Evolutionary conservation across 2,113 vertebrate genomes (phyloP).

Genomic region (Ascaphus truei): DNA sequence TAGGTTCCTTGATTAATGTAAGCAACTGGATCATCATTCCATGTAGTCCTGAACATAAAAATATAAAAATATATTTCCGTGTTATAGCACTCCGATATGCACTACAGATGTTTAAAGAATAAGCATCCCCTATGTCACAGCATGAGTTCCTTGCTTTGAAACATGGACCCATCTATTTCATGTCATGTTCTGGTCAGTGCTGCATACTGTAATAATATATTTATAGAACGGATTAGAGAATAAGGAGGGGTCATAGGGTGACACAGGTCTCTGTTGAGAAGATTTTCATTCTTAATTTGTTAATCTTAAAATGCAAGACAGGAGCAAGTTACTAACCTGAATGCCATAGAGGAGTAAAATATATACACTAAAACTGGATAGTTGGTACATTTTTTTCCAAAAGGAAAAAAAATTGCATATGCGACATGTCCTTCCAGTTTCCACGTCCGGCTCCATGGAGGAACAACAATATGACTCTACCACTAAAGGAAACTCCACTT

Average conservation of each 20-base stretch:
- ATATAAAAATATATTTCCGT: too few relatives aligned
- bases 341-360: slow-evolving; percentile 16
- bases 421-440: slow-evolving; percentile 65
- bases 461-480: slow-evolving; percentile 74
- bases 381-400: slow-evolving; percentile 19
- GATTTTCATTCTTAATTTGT: slow-evolving; percentile 49
- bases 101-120: too few relatives aligned
- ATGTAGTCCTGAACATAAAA: too few relatives aligned
- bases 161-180: not conserved
- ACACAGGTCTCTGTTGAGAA: slow-evolving; percentile 41
- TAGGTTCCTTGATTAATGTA: too few relatives aligned
- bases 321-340: slow-evolving; percentile 29
- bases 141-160: too few relatives aligned
- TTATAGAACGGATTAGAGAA: slow-evolving; percentile 58
- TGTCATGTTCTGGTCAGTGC: not conserved
- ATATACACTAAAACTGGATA: slow-evolving; percentile 10
- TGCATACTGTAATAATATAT: slow-evolving; percentile 38
- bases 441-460: slow-evolving; percentile 75
- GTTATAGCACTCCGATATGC: too few relatives aligned
- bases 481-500: slow-evolving; percentile 63
- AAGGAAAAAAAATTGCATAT: slow-evolving; percentile 35
- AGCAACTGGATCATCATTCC: too few relatives aligned
- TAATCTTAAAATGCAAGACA: slow-evolving; percentile 41
- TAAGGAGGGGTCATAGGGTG: slow-evolving; percentile 44
- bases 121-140: too few relatives aligned